Percentiles rank a stretch among this genome's conserved stretches.
phyloP scores from a whole-genome alignment of 2,888 invertebrate genomes.

The Schizaphis graminum region DNA sequence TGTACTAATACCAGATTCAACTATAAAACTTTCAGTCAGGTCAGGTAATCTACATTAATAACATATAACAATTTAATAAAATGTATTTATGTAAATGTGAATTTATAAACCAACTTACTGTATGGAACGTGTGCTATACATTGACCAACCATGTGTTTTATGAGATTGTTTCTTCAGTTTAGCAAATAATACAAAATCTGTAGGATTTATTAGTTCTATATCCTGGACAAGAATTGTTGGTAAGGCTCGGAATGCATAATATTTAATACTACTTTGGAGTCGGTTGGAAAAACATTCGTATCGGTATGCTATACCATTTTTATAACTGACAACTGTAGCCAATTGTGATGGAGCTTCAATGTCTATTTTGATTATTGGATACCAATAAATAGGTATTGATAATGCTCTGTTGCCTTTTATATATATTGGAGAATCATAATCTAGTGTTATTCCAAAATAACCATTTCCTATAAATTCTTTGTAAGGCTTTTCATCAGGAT shows the following conservation, averaged over 20 bases:
- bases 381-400: constrained; percentile 78
- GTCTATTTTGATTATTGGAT: constrained; percentile 75
- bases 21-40: not conserved
- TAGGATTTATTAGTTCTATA: constrained; percentile 82
- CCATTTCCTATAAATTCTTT: constrained; percentile 80
- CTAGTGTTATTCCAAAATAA: constrained; percentile 77
- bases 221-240: constrained; percentile 87
- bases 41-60: not conserved
- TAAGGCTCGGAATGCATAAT: constrained; percentile 85
- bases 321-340: constrained; percentile 78
- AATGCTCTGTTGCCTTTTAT: constrained; percentile 79
- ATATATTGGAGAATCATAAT: constrained; percentile 77
- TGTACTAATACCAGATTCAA: constrained; percentile 53
- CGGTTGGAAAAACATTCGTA: constrained; percentile 80
- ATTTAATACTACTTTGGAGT: constrained; percentile 77
- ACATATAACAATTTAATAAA: constrained; percentile 28
- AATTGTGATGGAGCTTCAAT: constrained; percentile 75
- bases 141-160: constrained; percentile 74
- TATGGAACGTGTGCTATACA: constrained; percentile 74
- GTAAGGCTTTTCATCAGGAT: constrained; percentile 39
- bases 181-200: constrained; percentile 75
- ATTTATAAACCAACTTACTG: constrained; percentile 70
- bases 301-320: constrained; percentile 72
- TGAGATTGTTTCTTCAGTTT: constrained; percentile 76
- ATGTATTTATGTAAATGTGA: not conserved